A percentile compares a stretch with the other conserved stretches of the same genome.
Evolutionary conservation across 2,797 vertebrate genomes (phyloP).

Genomic region (Zenarchopterus dispar): DNA sequence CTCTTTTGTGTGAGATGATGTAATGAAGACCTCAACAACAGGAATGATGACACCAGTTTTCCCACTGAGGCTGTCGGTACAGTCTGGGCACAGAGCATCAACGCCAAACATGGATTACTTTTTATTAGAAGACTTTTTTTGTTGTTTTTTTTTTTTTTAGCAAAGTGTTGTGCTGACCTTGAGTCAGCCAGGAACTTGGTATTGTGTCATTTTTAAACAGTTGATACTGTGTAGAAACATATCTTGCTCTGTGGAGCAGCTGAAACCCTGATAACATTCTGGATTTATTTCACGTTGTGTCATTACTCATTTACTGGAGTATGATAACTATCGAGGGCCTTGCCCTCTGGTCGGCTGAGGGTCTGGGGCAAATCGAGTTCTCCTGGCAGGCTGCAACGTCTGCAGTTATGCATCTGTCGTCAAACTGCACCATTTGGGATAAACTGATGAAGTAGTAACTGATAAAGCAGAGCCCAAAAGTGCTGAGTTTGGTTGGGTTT

Average conservation of each 20-base stretch:
- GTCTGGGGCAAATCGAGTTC: not conserved
- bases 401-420: no score
- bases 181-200: conserved; percentile 17
- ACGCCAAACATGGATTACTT: no score
- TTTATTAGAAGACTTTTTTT: no score
- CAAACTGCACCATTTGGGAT: no score
- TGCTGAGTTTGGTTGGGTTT: no score
- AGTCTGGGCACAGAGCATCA: conserved; percentile 28
- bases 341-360: not conserved
- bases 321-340: not conserved
- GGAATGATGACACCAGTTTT: conserved; percentile 23
- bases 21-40: not conserved
- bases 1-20: not conserved
- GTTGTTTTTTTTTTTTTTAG: conserved; percentile 48
- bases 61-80: conserved; percentile 8
- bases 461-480: no score
- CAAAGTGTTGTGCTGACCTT: conserved; percentile 36
- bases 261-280: conserved; percentile 32
- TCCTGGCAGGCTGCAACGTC: not conserved
- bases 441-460: no score
- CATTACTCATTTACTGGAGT: not conserved
- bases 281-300: conserved; percentile 11
- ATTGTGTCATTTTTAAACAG: conserved; percentile 24
- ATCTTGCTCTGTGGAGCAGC: conserved; percentile 13
- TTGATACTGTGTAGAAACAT: conserved; percentile 19